A percentile compares a stretch with the other conserved stretches of the same genome.
These are phyloP conservation scores for Patella vulgata DNA, from an alignment of 1,140 invertebrate species.

Conservation along the genomic window DNA sequence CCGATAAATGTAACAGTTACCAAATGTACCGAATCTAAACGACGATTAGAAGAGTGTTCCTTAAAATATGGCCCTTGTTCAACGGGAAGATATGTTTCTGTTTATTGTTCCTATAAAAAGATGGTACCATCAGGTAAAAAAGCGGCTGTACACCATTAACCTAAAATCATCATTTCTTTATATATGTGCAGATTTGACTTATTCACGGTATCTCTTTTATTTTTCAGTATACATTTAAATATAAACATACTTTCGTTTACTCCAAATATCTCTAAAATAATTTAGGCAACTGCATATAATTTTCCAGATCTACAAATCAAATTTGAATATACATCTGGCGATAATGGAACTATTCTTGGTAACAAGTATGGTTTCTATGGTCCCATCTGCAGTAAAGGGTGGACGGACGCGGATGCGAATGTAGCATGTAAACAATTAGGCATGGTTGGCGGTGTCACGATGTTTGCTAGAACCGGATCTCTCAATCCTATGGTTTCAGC, in stretches of 20 bases:
- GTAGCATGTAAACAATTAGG: slow-evolving; percentile 46
- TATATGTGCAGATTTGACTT: too few relatives aligned
- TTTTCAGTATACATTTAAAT: too few relatives aligned
- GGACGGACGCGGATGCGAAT: slow-evolving; percentile 42
- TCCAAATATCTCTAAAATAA: too few relatives aligned
- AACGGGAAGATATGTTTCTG: slow-evolving; percentile 34
- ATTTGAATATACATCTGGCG: too few relatives aligned
- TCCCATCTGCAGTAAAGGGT: slow-evolving; percentile 37
- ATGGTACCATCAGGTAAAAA: too few relatives aligned
- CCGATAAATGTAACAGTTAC: slow-evolving; percentile 38
- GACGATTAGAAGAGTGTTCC: slow-evolving; percentile 23
- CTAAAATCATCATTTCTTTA: too few relatives aligned
- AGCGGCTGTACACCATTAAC: too few relatives aligned
- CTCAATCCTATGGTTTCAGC: slow-evolving; percentile 24
- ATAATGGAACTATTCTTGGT: slow-evolving; percentile 30
- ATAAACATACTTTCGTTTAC: too few relatives aligned
- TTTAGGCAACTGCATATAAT: too few relatives aligned
- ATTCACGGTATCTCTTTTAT: too few relatives aligned
- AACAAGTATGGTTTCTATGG: slow-evolving; percentile 45
- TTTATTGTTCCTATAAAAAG: slow-evolving; percentile 35
- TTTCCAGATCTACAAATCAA: too few relatives aligned
- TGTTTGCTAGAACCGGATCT: slow-evolving; percentile 20
- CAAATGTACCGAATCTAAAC: slow-evolving; percentile 31
- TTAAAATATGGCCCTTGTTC: slow-evolving; percentile 21
- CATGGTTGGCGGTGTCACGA: slow-evolving; percentile 41